Evolutionary conservation across 2,113 vertebrate species (phyloP).

Genomic region (Pollimyrus isidori): DNA sequence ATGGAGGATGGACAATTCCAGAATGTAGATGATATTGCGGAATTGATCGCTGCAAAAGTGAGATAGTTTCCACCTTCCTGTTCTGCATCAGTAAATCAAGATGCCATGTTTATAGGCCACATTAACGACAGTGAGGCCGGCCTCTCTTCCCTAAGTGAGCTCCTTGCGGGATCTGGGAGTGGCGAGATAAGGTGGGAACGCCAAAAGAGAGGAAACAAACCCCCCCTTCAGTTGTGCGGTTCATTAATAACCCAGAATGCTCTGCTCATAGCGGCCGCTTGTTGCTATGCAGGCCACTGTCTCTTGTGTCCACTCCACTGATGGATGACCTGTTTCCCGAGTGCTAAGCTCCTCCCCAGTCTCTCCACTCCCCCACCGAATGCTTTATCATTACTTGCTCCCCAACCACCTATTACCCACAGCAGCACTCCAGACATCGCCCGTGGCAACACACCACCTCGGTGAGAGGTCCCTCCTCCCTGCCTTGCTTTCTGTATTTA

Average conservation of each 20-base stretch:
- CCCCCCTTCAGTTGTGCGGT: neutral
- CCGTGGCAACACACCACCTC: neutral
- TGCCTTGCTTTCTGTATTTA: neutral
- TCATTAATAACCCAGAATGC: constrained; percentile 20
- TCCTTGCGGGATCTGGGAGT: constrained; percentile 14
- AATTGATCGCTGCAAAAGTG: neutral
- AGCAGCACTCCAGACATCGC: neutral
- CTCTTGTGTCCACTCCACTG: constrained; percentile 17
- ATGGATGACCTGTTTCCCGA: constrained; percentile 17
- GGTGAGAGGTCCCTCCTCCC: neutral
- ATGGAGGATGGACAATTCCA: neutral
- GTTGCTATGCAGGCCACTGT: constrained; percentile 14
- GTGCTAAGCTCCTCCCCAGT: neutral
- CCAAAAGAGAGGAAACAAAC: constrained; percentile 9
- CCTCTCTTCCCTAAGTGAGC: neutral
- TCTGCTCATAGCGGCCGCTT: neutral
- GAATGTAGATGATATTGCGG: neutral
- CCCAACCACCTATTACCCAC: neutral
- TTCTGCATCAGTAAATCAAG: constrained; percentile 11
- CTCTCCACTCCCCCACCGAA: neutral
- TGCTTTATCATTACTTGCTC: neutral
- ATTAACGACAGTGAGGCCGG: neutral
- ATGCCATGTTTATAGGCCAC: constrained; percentile 15
- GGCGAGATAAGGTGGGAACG: constrained; percentile 9
- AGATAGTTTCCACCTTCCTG: neutral